Conservation (phyloP, 1,140 invertebrate species). For the Drosophila parabipectinata region DNA sequence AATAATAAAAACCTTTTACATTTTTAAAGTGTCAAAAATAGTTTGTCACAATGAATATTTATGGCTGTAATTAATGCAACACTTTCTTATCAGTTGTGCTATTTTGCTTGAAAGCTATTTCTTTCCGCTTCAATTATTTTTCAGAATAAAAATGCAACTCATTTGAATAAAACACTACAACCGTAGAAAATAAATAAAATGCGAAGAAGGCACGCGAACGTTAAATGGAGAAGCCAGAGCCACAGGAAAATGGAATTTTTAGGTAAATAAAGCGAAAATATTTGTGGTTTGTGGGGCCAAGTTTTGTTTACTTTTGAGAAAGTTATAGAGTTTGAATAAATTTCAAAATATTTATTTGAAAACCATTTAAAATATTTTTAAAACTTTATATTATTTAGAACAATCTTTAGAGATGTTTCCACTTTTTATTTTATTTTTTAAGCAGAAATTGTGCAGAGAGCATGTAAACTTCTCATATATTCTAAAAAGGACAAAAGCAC, state of each 20-base stretch:
- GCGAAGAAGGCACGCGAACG: slow-evolving; percentile 28
- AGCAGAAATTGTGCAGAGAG: slow-evolving; percentile 44
- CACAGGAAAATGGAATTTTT: slow-evolving; percentile 12
- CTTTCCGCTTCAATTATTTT: slow-evolving; percentile 57
- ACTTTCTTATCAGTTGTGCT: slow-evolving; percentile 45
- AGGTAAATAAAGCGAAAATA: slow-evolving; percentile 42
- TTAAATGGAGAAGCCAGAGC: slow-evolving; percentile 18
- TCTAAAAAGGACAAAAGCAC: slow-evolving; percentile 30
- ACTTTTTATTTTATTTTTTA: slow-evolving; percentile 10
- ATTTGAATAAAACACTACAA: slow-evolving; percentile 65
- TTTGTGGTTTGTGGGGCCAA: slow-evolving; percentile 70
- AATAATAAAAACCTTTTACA: background rate
- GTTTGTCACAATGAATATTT: slow-evolving; percentile 4
- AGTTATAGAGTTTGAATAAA: slow-evolving; percentile 12
- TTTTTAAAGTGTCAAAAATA: background rate
- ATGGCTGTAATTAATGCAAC: slow-evolving; percentile 47
- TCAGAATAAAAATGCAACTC: slow-evolving; percentile 66
- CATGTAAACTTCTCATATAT: slow-evolving; percentile 28
- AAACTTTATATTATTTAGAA: no score
- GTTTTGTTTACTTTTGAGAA: slow-evolving; percentile 72
- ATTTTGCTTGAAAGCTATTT: slow-evolving; percentile 55
- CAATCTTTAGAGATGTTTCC: no score
- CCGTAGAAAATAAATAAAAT: background rate
- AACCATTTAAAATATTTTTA: no score
- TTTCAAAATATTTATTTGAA: no score